phyloP scores from a whole-genome alignment of 1,140 invertebrate species.

The Octopus sinensis region DNA sequence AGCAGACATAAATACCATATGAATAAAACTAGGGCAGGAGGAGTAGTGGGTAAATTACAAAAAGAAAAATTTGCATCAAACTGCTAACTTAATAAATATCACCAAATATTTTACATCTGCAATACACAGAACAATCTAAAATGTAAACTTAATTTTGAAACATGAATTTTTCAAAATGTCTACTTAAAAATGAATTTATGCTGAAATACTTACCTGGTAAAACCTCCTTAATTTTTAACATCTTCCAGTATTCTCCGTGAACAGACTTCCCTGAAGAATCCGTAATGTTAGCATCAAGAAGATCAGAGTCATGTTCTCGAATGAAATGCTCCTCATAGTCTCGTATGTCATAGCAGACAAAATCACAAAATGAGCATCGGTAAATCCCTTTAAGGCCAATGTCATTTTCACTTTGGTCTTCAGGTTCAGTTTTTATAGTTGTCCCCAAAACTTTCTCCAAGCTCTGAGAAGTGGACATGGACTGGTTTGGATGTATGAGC shows the following conservation, averaged over 20 bases:
- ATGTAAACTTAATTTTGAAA: too few species aligned
- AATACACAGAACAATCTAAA: too few species aligned
- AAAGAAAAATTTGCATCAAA: too few species aligned
- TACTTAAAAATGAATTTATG: too few species aligned
- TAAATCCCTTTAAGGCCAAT: conserved; percentile 15
- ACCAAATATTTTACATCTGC: too few species aligned
- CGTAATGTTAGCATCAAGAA: conserved; percentile 11
- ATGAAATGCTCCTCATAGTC: conserved; percentile 32
- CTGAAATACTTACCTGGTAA: conserved; percentile 32
- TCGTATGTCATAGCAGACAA: conserved; percentile 28
- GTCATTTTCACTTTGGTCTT: neutral
- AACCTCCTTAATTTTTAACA: conserved; percentile 40
- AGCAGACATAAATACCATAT: too few species aligned
- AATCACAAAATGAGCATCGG: conserved; percentile 32
- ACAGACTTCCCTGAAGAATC: conserved; percentile 8
- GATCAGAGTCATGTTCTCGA: conserved; percentile 24
- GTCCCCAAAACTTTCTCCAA: neutral
- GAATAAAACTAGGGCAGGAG: too few species aligned
- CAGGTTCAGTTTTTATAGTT: neutral
- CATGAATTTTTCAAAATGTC: too few species aligned
- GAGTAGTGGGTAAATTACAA: too few species aligned
- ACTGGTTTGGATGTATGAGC: neutral
- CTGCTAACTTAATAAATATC: too few species aligned
- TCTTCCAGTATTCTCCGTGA: conserved; percentile 42
- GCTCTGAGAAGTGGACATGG: neutral